A percentile compares a stretch with the other conserved stretches of the same genome.
phyloP scores from a whole-genome alignment of 2,113 vertebrate genomes.

The Pycnonotus jocosus region DNA sequence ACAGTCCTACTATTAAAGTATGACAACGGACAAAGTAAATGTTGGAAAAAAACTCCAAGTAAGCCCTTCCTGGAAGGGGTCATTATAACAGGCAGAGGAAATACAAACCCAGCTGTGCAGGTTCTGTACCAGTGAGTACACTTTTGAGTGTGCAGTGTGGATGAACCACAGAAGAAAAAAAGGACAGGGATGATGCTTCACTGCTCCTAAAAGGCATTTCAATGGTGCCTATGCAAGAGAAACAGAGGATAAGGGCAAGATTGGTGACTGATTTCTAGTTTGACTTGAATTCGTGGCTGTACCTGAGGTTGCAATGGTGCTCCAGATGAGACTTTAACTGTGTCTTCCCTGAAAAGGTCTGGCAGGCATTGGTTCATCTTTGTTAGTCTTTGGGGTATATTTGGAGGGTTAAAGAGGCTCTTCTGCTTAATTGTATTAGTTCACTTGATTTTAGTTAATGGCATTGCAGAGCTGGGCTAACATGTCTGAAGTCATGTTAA shows the following conservation, averaged over 20 bases:
- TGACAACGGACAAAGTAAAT: background rate
- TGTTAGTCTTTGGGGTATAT: background rate
- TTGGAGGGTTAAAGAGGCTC: background rate
- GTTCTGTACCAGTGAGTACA: background rate
- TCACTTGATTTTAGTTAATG: background rate
- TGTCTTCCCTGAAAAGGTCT: background rate
- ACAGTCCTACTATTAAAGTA: background rate
- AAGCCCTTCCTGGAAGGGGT: background rate
- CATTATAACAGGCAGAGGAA: background rate
- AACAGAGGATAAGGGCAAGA: background rate
- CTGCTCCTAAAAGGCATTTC: background rate
- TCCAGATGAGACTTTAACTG: background rate
- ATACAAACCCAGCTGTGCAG: background rate
- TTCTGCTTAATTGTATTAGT: background rate
- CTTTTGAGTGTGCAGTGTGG: background rate
- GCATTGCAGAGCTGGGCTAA: background rate
- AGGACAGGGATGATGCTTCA: background rate
- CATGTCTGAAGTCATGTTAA: conserved; percentile 10
- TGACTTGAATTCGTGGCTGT: background rate
- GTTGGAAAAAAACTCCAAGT: background rate
- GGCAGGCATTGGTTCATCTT: background rate
- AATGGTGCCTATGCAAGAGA: background rate
- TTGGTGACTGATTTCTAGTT: background rate
- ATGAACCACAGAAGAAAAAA: background rate
- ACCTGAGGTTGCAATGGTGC: background rate